Base-by-base conservation (phyloP, 2,888 invertebrate species). In the Drosophila pseudotakahashii region DNA sequence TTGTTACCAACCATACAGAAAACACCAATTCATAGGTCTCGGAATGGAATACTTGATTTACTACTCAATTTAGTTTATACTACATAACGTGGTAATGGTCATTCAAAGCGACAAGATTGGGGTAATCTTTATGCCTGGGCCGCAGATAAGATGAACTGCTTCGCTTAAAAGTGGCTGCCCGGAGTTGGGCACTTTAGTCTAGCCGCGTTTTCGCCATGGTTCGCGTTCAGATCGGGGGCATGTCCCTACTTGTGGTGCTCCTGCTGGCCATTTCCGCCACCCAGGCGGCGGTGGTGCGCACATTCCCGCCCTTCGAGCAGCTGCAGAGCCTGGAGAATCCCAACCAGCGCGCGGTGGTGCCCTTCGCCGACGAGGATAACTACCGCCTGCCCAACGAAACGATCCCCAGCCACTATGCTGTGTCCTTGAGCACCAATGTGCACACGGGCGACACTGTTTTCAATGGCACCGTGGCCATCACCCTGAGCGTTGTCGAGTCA, bases 311-410 rank as follows among this genome's bases (percentile, higher is more conserved):
- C 1, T 57, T 83, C 23, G 86, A 81, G 47, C 59, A 68, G 9
- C 34, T 73, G 13, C 66, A 68, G 14, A 26, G 50, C 13, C 36
- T 78, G 3, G 85, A 82, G 54, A 64, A 77, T 62, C 82, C 87
- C 10, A 82, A 59, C 34, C 36, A 32, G 6, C 79, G 87, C 1
- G 16, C 44, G 7, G 26, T 52, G 2, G 19, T 42, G 1, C 51
- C 73, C 23, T 73, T 72, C 44, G 85, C 75, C 34, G 66, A 82
- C 10, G 73, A 73, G 19, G 48, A 45, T 0, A 87, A 79, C 45
- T 94, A 94, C 88, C 92, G 94, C 0, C 91, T 95, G 10, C 94
- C 95, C 0, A 91, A 90, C 3, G 92, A 93, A 72, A 92, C 94
- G 54, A 85, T 83, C 0, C 95, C 94, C 0, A 72, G 84, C 7